Conservation (phyloP, 2,888 invertebrate genomes). For the Laothoe populi region DNA sequence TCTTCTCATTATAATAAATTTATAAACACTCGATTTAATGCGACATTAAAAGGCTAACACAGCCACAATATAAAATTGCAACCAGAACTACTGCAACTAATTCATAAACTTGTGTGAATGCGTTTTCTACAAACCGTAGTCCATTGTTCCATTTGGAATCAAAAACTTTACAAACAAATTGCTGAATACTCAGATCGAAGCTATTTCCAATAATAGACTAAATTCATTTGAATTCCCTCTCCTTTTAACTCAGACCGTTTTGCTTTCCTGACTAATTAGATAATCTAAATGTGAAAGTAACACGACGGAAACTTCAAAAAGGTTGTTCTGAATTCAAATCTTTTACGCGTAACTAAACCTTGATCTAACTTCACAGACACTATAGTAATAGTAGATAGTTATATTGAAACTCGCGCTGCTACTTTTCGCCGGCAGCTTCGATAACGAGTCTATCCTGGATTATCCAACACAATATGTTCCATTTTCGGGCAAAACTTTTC, state of each 20-base stretch:
- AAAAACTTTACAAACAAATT: conserved; percentile 54
- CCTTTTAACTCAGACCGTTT: conserved; percentile 41
- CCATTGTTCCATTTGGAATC: conserved; percentile 45
- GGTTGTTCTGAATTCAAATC: not conserved
- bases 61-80: not conserved
- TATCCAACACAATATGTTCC: conserved; percentile 8
- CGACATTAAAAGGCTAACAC: conserved; percentile 2
- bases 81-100: conserved; percentile 24
- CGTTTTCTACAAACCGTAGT: conserved; percentile 28
- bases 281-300: conserved; percentile 38
- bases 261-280: conserved; percentile 44
- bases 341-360: not conserved
- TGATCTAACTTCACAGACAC: too few species aligned
- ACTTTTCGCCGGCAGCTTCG: not conserved
- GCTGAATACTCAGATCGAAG: conserved; percentile 42
- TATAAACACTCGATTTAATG: too few species aligned
- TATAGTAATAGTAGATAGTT: not conserved
- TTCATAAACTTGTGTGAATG: conserved; percentile 32
- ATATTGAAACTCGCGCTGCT: not conserved
- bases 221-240: conserved; percentile 49
- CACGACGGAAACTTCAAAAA: not conserved
- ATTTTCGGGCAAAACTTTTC: conserved; percentile 1
- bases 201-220: conserved; percentile 53
- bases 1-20: too few species aligned
- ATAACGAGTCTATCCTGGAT: not conserved